Percentiles rank a stretch among this genome's conserved stretches.
These are phyloP conservation scores for Pristionchus maxplancki DNA, from an alignment of 2,888 invertebrate genomes.

Conservation along the genomic window DNA sequence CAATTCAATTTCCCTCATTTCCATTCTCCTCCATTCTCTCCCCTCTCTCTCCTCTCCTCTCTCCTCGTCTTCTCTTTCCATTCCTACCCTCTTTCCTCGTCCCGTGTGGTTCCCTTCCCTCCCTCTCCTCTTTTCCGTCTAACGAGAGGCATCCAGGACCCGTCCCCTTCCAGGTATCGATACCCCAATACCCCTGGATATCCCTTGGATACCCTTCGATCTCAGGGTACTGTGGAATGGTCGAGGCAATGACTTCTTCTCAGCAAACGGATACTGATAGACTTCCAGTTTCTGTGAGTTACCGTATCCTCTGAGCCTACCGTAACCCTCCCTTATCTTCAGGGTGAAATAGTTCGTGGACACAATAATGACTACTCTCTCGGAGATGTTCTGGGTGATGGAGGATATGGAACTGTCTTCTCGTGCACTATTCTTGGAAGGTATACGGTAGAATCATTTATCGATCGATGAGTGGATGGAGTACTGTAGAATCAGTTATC, in stretches of 20 bases:
- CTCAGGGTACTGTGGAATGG: conserved; percentile 40
- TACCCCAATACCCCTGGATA: background rate
- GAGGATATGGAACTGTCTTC: conserved; percentile 51
- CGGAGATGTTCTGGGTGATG: conserved; percentile 48
- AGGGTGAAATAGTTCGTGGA: conserved; percentile 42
- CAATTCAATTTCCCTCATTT: conserved; percentile 15
- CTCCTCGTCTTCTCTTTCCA: background rate
- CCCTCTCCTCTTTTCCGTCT: background rate
- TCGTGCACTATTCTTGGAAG: conserved; percentile 26
- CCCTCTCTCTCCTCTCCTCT: background rate
- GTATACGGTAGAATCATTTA: background rate
- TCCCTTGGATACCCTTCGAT: background rate
- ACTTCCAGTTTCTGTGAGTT: conserved; percentile 39
- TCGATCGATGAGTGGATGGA: background rate
- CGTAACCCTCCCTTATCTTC: background rate
- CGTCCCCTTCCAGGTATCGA: conserved; percentile 17
- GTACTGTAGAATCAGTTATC: background rate
- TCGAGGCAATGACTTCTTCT: conserved; percentile 42
- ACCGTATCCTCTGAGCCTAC: background rate
- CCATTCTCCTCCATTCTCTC: background rate
- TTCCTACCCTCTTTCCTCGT: conserved; percentile 9
- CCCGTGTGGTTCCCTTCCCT: conserved; percentile 7
- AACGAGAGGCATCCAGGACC: conserved; percentile 20
- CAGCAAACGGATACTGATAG: conserved; percentile 50
- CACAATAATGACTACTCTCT: conserved; percentile 36